These are phyloP conservation scores for Axinella damicornis DNA, from an alignment of 37 sponge, comb jelly and placozoan species.

Conservation along the genomic window DNA sequence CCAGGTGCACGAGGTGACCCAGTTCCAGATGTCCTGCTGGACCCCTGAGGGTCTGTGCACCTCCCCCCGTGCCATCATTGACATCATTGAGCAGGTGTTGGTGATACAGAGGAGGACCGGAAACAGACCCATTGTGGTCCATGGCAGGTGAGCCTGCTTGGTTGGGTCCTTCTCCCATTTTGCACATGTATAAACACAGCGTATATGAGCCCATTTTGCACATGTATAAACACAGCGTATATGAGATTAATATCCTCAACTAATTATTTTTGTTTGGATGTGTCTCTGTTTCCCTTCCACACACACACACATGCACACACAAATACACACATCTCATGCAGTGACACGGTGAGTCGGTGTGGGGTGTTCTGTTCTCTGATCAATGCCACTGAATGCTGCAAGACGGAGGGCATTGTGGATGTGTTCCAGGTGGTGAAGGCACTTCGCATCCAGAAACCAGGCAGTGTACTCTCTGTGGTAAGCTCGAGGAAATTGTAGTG, in stretches of 20 bases:
- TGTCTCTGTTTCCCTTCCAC: too few relatives aligned
- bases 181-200: too few relatives aligned
- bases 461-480: constrained; percentile 29
- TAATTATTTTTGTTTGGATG: too few relatives aligned
- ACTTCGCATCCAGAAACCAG: constrained; percentile 51
- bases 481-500: constrained; percentile 3
- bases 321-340: too few relatives aligned
- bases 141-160: constrained; percentile 48
- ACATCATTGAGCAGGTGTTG: constrained; percentile 47
- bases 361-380: constrained; percentile 25
- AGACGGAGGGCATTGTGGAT: constrained; percentile 45
- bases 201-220: too few relatives aligned
- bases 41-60: constrained; percentile 24
- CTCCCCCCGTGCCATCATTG: constrained; percentile 14
- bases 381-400: constrained; percentile 26
- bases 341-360: constrained; percentile 12
- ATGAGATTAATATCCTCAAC: too few relatives aligned
- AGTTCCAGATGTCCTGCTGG: constrained; percentile 67
- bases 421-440: constrained; percentile 58
- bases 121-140: constrained; percentile 56
- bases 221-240: too few relatives aligned
- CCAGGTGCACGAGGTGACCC: constrained; percentile 25
- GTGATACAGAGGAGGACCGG: constrained; percentile 66
- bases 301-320: too few relatives aligned
- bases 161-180: background rate